Conservation (phyloP, 2,888 invertebrate species). For the Elysia crispata region DNA sequence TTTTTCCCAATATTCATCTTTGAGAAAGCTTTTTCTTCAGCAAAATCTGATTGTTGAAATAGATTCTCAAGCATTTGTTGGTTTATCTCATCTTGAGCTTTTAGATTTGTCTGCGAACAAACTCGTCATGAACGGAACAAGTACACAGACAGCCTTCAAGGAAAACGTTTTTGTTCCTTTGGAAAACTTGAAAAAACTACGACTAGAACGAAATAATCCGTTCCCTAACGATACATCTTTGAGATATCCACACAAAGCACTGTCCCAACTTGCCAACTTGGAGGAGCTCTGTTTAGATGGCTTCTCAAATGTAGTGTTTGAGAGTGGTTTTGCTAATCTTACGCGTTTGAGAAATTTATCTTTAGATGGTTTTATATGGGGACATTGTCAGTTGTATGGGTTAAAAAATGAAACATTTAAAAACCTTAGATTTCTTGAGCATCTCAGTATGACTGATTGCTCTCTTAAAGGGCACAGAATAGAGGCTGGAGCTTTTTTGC, state of each 20-base stretch:
- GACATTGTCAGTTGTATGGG: neutral
- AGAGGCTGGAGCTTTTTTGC: neutral
- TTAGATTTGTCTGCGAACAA: neutral
- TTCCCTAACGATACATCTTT: neutral
- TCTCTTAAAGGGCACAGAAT: neutral
- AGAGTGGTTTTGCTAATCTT: slow-evolving; percentile 26
- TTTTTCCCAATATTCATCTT: too few species aligned
- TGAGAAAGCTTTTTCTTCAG: neutral
- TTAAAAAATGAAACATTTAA: slow-evolving; percentile 19
- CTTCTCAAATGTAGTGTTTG: slow-evolving; percentile 20
- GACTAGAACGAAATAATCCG: slow-evolving; percentile 1
- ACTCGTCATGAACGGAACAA: neutral
- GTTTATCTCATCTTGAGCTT: neutral
- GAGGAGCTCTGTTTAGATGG: slow-evolving; percentile 43
- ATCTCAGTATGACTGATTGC: slow-evolving; percentile 19
- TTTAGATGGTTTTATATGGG: neutral
- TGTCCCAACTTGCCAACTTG: slow-evolving; percentile 35
- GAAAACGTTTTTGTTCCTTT: neutral
- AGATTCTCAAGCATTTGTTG: neutral
- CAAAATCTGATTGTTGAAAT: neutral
- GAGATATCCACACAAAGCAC: slow-evolving; percentile 43
- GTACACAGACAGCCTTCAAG: neutral
- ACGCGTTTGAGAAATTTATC: slow-evolving; percentile 1
- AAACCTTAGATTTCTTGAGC: neutral
- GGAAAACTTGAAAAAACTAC: neutral